These are phyloP conservation scores for Mycogona germanica DNA, from an alignment of 2,888 invertebrate genomes.

Conservation along the genomic window DNA sequence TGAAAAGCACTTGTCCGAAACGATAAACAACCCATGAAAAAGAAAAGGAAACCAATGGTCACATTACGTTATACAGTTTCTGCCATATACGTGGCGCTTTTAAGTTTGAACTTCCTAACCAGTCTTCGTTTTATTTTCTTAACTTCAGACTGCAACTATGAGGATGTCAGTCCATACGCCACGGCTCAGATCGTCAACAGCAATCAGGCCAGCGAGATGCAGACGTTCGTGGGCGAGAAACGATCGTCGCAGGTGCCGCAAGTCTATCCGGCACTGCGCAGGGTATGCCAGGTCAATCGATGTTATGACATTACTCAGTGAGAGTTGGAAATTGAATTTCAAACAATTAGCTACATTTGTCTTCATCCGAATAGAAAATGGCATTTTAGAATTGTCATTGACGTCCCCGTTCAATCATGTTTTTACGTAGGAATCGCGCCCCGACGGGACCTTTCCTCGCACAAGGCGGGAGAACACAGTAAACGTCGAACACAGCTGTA, in stretches of 20 bases:
- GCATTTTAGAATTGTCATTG: no score
- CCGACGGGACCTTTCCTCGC: constrained; percentile 13
- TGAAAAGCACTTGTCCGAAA: no score
- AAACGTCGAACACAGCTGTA: constrained; percentile 3
- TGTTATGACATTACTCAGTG: not conserved
- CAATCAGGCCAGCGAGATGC: constrained; percentile 18
- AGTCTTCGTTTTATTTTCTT: constrained; percentile 5
- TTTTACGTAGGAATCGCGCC: not conserved
- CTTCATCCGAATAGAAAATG: no score
- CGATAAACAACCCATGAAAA: no score
- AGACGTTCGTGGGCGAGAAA: constrained; percentile 19
- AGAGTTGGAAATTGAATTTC: not conserved
- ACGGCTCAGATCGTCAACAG: constrained; percentile 17
- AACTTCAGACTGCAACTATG: constrained; percentile 11
- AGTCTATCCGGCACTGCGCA: constrained; percentile 18
- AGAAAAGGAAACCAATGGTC: not conserved
- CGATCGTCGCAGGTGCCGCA: constrained; percentile 2
- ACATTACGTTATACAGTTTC: no score
- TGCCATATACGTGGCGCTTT: no score
- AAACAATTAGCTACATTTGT: not conserved
- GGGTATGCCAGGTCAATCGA: not conserved
- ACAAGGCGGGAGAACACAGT: constrained; percentile 15
- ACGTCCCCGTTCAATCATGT: no score
- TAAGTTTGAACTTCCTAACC: not conserved
- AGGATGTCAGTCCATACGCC: constrained; percentile 20